Conservation (phyloP, 2,797 vertebrate species). For the Scyliorhinus canicula region DNA sequence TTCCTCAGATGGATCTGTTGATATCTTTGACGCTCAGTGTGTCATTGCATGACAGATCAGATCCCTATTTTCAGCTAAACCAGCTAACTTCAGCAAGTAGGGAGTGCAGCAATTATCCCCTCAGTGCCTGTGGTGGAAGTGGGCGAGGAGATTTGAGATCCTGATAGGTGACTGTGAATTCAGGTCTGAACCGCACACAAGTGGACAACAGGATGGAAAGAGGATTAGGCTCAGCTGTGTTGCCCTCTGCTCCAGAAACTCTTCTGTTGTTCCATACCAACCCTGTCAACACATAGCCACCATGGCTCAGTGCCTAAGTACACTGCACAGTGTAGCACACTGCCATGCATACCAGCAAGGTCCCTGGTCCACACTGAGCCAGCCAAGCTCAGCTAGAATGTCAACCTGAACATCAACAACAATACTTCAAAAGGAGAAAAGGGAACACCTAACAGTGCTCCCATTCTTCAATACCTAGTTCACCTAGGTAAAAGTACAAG, state of each 20-base stretch:
- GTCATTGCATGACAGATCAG: not conserved
- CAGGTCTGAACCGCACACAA: not conserved
- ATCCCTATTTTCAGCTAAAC: not conserved
- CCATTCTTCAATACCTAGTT: not conserved
- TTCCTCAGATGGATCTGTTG: not conserved
- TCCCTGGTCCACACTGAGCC: not conserved
- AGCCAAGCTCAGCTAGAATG: not conserved
- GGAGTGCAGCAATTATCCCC: not conserved
- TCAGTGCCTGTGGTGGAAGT: not conserved
- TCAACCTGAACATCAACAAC: not conserved
- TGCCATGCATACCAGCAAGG: constrained; percentile 9
- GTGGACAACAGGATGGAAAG: not conserved
- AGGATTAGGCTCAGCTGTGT: not conserved
- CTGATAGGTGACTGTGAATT: too few species aligned
- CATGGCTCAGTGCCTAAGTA: constrained; percentile 32
- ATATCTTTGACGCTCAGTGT: not conserved
- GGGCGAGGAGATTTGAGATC: not conserved
- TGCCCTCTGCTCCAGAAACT: not conserved
- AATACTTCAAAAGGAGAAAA: not conserved
- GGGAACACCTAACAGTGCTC: not conserved
- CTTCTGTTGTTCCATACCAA: not conserved
- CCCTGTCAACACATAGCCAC: constrained; percentile 12
- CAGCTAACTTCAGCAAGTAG: not conserved
- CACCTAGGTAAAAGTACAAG: not conserved
- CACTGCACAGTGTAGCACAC: not conserved